Conservation (phyloP, 2,797 vertebrate species). For the Gobio occitaniae region DNA sequence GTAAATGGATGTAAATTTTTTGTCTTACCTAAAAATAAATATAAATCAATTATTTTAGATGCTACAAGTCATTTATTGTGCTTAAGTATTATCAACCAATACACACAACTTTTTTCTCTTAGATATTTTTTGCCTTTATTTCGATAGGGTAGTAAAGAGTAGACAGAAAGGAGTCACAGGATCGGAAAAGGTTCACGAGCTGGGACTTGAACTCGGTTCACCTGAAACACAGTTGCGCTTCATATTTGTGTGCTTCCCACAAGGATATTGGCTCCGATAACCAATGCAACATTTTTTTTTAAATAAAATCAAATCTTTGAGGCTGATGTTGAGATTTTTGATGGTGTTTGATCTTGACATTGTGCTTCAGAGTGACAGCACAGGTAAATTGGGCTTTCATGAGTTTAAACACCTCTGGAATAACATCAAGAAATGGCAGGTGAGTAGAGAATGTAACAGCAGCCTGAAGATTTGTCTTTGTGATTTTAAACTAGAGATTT, state of each 20-base stretch:
- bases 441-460: slow-evolving; percentile 55
- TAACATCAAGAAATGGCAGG: slow-evolving; percentile 97
- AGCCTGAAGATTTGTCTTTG: not conserved
- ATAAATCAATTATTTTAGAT: not conserved
- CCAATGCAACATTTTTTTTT: not conserved
- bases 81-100: too few relatives aligned
- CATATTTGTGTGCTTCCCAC: not conserved
- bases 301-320: not conserved
- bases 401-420: slow-evolving; percentile 96
- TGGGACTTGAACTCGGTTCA: not conserved
- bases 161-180: too few relatives aligned
- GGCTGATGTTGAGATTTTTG: not conserved
- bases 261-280: not conserved
- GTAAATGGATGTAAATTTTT: not conserved
- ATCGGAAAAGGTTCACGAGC: too few relatives aligned
- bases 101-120: too few relatives aligned
- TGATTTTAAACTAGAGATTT: slow-evolving; percentile 55
- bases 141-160: too few relatives aligned
- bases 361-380: slow-evolving; percentile 83
- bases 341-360: slow-evolving; percentile 70
- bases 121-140: too few relatives aligned
- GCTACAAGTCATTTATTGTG: not conserved
- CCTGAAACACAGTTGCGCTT: not conserved
- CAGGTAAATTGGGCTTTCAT: slow-evolving; percentile 93
- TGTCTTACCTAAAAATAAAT: not conserved